These are phyloP conservation scores for Dendropsophus ebraccatus DNA, from an alignment of 2,113 vertebrate genomes.

Conservation along the genomic window DNA sequence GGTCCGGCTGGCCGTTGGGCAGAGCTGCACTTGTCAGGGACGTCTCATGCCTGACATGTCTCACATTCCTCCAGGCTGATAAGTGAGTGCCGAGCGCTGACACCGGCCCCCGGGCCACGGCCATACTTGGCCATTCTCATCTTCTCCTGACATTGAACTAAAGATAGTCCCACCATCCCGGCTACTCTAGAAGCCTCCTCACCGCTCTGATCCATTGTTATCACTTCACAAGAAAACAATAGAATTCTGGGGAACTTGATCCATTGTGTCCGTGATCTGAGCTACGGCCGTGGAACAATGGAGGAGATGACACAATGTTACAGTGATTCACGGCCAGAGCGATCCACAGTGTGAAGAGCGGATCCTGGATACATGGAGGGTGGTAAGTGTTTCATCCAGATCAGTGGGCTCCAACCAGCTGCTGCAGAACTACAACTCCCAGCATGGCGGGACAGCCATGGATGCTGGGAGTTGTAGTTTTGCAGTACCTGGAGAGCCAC, in stretches of 20 bases:
- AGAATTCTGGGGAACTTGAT: no score
- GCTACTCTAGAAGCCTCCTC: not conserved
- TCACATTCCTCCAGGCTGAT: constrained; percentile 70
- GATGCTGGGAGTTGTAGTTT: no score
- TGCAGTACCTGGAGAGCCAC: no score
- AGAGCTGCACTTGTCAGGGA: constrained; percentile 59
- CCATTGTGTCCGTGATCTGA: no score
- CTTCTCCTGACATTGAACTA: constrained; percentile 13
- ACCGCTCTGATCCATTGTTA: no score
- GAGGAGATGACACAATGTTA: not conserved
- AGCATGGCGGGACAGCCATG: no score
- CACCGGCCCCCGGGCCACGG: not conserved
- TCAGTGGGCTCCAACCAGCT: no score
- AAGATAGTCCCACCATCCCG: not conserved
- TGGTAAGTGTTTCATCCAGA: not conserved
- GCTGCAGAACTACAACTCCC: no score
- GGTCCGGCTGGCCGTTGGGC: constrained; percentile 58
- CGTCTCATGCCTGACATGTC: constrained; percentile 72
- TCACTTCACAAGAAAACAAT: no score
- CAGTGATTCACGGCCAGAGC: not conserved
- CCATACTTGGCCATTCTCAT: constrained; percentile 34
- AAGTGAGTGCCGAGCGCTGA: constrained; percentile 60
- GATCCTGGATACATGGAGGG: not conserved
- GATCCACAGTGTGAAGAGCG: not conserved
- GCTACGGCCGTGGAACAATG: no score